Evolutionary conservation across 2,888 invertebrate species (phyloP).

Genomic region (Xestia rhomboidea): DNA sequence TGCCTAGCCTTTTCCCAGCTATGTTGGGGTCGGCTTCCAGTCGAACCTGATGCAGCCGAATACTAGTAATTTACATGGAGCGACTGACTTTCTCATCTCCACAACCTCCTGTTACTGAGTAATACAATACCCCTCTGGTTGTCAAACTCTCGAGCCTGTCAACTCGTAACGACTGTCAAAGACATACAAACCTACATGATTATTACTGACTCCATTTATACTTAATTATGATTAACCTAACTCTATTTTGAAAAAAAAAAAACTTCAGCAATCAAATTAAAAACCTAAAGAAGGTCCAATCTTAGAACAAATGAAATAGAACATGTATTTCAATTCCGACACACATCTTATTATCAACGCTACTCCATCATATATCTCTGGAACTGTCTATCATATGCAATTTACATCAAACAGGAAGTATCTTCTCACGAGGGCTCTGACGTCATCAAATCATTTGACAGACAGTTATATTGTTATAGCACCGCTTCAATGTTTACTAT

Average conservation of each 20-base stretch:
- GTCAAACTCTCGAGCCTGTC: too few species aligned
- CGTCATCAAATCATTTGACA: conserved; percentile 51
- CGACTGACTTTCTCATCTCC: background rate
- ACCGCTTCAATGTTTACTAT: conserved; percentile 46
- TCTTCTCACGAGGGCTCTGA: conserved; percentile 35
- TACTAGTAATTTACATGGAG: background rate
- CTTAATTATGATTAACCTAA: background rate
- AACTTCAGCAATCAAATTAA: background rate
- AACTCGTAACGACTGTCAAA: background rate
- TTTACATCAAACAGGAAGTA: conserved; percentile 34
- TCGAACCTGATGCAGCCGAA: background rate
- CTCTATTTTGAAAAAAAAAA: background rate
- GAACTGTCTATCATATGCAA: conserved; percentile 46
- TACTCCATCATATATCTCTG: conserved; percentile 13
- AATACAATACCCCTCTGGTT: too few species aligned
- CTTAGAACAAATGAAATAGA: background rate
- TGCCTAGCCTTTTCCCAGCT: background rate
- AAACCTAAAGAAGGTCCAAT: background rate
- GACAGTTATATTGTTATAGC: conserved; percentile 49
- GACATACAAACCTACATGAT: background rate
- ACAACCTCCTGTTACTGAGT: background rate
- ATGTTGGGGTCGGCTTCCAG: background rate
- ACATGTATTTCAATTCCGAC: background rate
- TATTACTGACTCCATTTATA: background rate
- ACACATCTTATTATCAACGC: background rate